These are phyloP conservation scores for Gnathochromis pfefferi DNA, from an alignment of 2,113 vertebrate genomes.

Conservation along the genomic window DNA sequence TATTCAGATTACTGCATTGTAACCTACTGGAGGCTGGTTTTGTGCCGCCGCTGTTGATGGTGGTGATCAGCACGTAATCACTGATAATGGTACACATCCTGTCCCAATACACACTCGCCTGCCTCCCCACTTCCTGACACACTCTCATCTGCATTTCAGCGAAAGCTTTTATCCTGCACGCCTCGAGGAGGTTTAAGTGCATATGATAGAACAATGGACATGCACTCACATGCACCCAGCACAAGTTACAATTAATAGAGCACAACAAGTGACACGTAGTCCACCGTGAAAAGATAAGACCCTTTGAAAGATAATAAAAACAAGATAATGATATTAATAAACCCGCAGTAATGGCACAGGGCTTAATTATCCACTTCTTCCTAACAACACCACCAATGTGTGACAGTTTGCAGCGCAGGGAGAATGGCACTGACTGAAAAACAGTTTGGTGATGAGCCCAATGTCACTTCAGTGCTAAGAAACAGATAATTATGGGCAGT, in stretches of 20 bases:
- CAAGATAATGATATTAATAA: not conserved
- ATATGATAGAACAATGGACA: not conserved
- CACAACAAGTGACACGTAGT: not conserved
- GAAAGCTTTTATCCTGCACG: conserved; percentile 52
- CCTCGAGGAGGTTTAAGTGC: conserved; percentile 54
- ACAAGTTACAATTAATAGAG: not conserved
- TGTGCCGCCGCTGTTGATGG: not conserved
- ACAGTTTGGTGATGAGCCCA: not conserved
- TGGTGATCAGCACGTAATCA: conserved; percentile 15
- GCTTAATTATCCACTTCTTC: conserved; percentile 11
- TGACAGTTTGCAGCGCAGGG: not conserved
- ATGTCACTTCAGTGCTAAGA: not conserved
- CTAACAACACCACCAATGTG: not conserved
- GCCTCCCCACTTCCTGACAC: conserved; percentile 47
- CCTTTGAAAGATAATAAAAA: not conserved
- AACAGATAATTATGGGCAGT: not conserved
- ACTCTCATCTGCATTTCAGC: conserved; percentile 32
- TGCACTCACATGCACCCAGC: not conserved
- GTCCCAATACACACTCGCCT: conserved; percentile 27
- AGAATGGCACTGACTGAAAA: not conserved
- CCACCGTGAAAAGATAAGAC: not conserved
- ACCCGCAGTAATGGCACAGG: not conserved
- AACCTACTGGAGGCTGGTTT: not conserved
- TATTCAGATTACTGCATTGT: not conserved
- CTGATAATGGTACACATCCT: conserved; percentile 36